phyloP scores from a whole-genome alignment of 2,113 vertebrate genomes.

The Ochotona princeps region DNA sequence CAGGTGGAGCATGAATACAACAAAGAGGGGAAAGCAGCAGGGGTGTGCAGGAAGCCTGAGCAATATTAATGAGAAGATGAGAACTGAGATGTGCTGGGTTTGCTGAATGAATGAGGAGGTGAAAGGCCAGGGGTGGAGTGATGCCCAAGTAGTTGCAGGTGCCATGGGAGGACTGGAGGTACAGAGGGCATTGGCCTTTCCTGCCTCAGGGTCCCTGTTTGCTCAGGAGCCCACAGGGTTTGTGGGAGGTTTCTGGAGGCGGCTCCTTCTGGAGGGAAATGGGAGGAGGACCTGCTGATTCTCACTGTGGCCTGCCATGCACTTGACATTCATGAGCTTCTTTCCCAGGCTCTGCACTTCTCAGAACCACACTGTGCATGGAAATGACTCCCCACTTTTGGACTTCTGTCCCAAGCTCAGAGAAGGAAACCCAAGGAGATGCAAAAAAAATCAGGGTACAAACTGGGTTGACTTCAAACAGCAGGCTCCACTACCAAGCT shows the following conservation, averaged over 20 bases:
- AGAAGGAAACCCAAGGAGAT: neutral
- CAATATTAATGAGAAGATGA: neutral
- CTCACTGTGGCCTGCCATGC: neutral
- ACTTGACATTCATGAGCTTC: neutral
- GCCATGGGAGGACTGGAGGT: rapidly evolving
- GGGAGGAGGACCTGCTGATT: neutral
- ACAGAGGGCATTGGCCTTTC: neutral
- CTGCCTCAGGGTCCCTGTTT: neutral
- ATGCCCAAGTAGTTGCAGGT: neutral
- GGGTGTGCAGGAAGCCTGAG: neutral
- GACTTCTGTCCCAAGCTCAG: neutral
- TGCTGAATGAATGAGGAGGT: neutral
- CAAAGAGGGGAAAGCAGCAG: neutral
- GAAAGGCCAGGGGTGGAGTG: neutral
- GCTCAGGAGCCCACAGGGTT: neutral
- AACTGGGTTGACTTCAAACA: neutral
- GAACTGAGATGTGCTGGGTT: neutral
- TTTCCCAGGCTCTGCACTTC: neutral
- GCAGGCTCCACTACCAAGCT: neutral
- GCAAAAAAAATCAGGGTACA: neutral
- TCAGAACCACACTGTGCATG: neutral
- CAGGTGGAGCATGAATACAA: neutral
- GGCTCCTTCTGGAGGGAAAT: neutral
- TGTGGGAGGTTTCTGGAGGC: neutral
- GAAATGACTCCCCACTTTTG: neutral